phyloP scores from a whole-genome alignment of 1,140 invertebrate species.

The Mesaphorura yosii region DNA sequence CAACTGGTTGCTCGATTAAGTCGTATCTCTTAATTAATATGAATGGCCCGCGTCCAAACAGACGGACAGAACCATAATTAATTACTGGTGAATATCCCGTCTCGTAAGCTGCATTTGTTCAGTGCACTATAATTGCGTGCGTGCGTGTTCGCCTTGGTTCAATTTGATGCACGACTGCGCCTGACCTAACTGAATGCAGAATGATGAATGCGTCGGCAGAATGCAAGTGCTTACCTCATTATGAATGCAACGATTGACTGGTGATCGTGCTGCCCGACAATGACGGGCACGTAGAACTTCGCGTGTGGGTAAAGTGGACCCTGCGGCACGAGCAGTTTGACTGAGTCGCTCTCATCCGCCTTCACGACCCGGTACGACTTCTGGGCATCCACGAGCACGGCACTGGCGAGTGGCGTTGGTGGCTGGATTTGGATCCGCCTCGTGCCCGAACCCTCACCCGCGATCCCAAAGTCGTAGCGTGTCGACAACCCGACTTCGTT shows the following conservation, averaged over 20 bases:
- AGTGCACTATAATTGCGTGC: too few relatives aligned
- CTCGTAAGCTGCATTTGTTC: too few relatives aligned
- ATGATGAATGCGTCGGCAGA: neutral
- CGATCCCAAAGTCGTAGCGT: slow-evolving; percentile 37
- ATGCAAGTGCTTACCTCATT: slow-evolving; percentile 64
- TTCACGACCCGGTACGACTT: slow-evolving; percentile 67
- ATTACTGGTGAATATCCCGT: too few relatives aligned
- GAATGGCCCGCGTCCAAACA: too few relatives aligned
- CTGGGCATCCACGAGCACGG: slow-evolving; percentile 60
- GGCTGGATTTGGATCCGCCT: slow-evolving; percentile 65
- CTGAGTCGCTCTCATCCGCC: slow-evolving; percentile 51
- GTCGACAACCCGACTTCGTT: slow-evolving; percentile 30
- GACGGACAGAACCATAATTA: too few relatives aligned
- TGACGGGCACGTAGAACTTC: slow-evolving; percentile 72
- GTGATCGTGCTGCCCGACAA: slow-evolving; percentile 47
- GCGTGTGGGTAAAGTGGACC: slow-evolving; percentile 73
- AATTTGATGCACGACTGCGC: too few relatives aligned
- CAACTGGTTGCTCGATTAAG: too few relatives aligned
- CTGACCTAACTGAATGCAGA: too few relatives aligned
- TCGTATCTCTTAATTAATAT: too few relatives aligned
- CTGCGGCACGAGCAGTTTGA: slow-evolving; percentile 75
- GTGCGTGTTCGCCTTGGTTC: too few relatives aligned
- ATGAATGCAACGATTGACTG: slow-evolving; percentile 60
- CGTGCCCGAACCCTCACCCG: slow-evolving; percentile 44
- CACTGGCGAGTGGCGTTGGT: slow-evolving; percentile 54